Evolutionary conservation across 2,797 vertebrate genomes (phyloP).

Genomic region (Lindbergichthys nudifrons): DNA sequence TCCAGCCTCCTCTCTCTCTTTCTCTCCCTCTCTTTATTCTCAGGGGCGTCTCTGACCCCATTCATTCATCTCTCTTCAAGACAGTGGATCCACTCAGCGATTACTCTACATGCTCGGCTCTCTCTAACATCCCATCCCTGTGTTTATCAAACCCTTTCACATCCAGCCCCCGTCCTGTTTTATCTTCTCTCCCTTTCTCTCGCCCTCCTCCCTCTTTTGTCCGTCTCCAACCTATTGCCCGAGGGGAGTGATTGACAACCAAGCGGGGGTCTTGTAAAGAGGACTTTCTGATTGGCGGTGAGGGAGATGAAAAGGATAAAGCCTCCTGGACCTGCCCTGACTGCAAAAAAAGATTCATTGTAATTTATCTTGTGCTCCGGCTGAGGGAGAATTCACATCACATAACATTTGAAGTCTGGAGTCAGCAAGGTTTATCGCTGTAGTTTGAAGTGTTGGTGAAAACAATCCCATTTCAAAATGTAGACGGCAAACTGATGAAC

Average conservation of each 20-base stretch:
- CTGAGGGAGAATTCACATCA: constrained; percentile 6
- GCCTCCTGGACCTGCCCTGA: constrained; percentile 48
- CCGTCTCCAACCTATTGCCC: constrained; percentile 73
- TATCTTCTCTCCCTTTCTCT: constrained; percentile 45
- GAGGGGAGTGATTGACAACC: constrained; percentile 82
- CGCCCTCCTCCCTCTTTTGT: constrained; percentile 75
- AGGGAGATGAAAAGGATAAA: constrained; percentile 70
- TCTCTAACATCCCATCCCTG: constrained; percentile 54
- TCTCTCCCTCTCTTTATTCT: constrained; percentile 66
- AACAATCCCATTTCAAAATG: not conserved
- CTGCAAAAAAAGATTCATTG: constrained; percentile 48
- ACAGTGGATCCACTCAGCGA: constrained; percentile 75
- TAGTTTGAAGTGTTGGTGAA: not conserved
- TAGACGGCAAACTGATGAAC: not conserved
- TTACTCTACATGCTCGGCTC: constrained; percentile 68
- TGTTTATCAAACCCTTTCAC: constrained; percentile 72
- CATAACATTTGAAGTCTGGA: constrained; percentile 17
- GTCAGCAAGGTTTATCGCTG: constrained; percentile 1
- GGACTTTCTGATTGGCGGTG: constrained; percentile 64
- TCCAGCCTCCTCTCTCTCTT: constrained; percentile 27
- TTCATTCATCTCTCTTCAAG: constrained; percentile 82
- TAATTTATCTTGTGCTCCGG: constrained; percentile 34
- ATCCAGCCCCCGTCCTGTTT: constrained; percentile 26
- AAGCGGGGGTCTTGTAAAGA: constrained; percentile 65
- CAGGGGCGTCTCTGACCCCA: constrained; percentile 83